A percentile compares a stretch with the other conserved stretches of the same genome.
These are phyloP conservation scores for Stigmatopora argus DNA, from an alignment of 2,113 vertebrate species.

Conservation along the genomic window DNA sequence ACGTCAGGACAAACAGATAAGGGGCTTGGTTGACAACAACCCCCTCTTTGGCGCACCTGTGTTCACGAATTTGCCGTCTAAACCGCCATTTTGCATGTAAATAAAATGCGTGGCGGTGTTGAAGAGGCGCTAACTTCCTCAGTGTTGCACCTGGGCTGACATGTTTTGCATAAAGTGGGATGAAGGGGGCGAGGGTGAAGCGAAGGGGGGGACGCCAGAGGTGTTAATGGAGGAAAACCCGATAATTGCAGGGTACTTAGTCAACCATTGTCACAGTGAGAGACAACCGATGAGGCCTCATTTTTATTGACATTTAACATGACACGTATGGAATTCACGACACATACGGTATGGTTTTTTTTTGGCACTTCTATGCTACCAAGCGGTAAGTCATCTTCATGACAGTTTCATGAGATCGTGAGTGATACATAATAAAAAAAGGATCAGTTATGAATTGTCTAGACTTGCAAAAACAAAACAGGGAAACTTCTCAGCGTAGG, in stretches of 20 bases:
- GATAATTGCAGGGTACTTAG: constrained; percentile 53
- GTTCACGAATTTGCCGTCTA: constrained; percentile 54
- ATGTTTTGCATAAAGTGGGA: constrained; percentile 55
- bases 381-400: no score
- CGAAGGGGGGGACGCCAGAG: constrained; percentile 28
- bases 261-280: constrained; percentile 35
- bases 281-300: constrained; percentile 35
- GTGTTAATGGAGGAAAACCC: constrained; percentile 54
- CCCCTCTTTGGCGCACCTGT: constrained; percentile 54
- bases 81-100: constrained; percentile 65
- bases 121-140: constrained; percentile 65
- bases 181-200: not conserved
- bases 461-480: not conserved
- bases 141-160: constrained; percentile 60
- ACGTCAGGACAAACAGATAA: constrained; percentile 53
- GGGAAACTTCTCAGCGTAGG: not conserved
- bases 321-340: not conserved
- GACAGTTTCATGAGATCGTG: not conserved
- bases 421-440: not conserved
- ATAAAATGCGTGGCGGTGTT: constrained; percentile 47
- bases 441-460: not conserved
- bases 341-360: not conserved
- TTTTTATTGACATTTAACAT: constrained; percentile 30
- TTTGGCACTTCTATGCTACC: not conserved
- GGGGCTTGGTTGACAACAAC: constrained; percentile 39